Conservation (phyloP, 2,113 vertebrate genomes). For the Cheilinus undulatus region DNA sequence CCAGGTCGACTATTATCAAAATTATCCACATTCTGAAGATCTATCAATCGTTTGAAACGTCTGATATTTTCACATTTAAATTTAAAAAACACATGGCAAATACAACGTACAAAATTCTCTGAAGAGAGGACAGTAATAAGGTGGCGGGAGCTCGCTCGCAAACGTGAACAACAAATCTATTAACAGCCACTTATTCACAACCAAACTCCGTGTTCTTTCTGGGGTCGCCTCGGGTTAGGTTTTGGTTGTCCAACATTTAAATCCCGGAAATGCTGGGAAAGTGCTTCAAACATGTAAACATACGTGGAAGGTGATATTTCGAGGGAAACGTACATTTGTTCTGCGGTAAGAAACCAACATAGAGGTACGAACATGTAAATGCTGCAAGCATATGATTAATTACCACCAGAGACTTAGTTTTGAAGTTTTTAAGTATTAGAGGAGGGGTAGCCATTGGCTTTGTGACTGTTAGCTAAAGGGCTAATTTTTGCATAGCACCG, state of each 20-base stretch:
- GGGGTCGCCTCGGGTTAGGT: slow-evolving; percentile 1
- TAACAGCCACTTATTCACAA: too few relatives aligned
- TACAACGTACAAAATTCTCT: too few relatives aligned
- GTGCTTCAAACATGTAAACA: slow-evolving; percentile 34
- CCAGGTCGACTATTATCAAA: too few relatives aligned
- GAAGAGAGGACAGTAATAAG: too few relatives aligned
- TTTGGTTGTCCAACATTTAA: slow-evolving; percentile 62
- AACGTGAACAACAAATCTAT: too few relatives aligned
- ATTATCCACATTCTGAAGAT: too few relatives aligned
- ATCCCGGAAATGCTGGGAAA: slow-evolving; percentile 43
- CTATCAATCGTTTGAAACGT: too few relatives aligned
- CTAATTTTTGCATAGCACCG: slow-evolving; percentile 16
- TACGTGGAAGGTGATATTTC: neutral
- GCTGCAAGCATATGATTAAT: neutral
- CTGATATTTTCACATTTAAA: too few relatives aligned
- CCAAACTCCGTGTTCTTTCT: neutral
- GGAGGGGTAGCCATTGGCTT: neutral
- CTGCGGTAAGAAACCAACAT: neutral
- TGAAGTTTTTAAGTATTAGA: too few relatives aligned
- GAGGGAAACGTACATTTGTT: too few relatives aligned
- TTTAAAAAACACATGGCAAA: too few relatives aligned
- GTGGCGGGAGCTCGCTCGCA: too few relatives aligned
- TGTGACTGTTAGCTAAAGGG: neutral
- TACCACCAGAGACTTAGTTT: neutral
- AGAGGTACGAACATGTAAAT: neutral